Base-by-base conservation (phyloP, 1,140 invertebrate genomes). In the Calephelis nemesis region DNA sequence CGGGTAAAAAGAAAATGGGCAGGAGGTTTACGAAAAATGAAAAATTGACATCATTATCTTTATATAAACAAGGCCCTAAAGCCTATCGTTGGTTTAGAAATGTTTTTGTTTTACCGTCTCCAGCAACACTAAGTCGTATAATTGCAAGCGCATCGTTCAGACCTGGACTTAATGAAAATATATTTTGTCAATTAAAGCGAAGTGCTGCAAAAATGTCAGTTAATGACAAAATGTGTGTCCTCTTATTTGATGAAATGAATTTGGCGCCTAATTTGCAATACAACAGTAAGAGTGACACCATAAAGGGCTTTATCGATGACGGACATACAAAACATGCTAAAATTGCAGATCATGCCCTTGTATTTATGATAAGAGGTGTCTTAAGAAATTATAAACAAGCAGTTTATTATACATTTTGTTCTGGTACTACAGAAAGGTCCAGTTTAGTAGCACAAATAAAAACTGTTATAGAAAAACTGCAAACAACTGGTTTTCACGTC, bases 331-430 rank as follows among this genome's bases (percentile, higher is more conserved):
- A 12, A 65, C 49, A 12, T 49, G n/a, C 19, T 5, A 47, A 15
- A 8, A 63, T 63, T 47, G 62, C 62, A 47, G 40, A 63, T 47
- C 48, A 49, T 49, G 48, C n/a, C 12, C 12, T 49, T 49, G 48
- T 49, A 49, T 49, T 49, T 49, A 49, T 49, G 48, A n/a, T 49
- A 11, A 11, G 12, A n/a, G 12, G 48, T n/a, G 48, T 49, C 7
- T n/a, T 49, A 49, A 49, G n/a, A 49, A 49, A 49, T 4, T 49
- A 49, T 49, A 49, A 49, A 49, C 12, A n/a, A 49, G 11, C 48
- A 11, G n/a, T 49, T n/a, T 11, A 11, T 49, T 49, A 49, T 49
- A 11, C 12, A 11, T 49, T 49, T 10, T 49, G 48, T n/a, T n/a
- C 12, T n/a, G 48, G 48, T n/a, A 49, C 48, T n/a, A 49, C 48